These are phyloP conservation scores for Uloborus plumipes DNA, from an alignment of 2,888 invertebrate genomes.

Conservation along the genomic window DNA sequence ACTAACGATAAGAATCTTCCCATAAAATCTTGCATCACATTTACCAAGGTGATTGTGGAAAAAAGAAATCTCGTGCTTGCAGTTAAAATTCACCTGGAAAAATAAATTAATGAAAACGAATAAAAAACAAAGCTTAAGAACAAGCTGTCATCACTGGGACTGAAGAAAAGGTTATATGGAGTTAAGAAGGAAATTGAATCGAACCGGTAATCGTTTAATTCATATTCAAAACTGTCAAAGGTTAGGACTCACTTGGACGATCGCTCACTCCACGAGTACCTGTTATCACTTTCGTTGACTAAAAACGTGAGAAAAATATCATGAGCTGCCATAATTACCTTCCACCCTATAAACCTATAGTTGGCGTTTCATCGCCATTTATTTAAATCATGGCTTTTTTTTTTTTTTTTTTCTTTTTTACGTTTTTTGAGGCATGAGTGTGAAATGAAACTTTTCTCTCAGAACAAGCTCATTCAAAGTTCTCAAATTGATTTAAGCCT, in stretches of 20 bases:
- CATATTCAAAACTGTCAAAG: constrained; percentile 33
- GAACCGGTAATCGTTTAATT: constrained; percentile 23
- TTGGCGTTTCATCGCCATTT: constrained; percentile 3
- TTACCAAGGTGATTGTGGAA: too few species aligned
- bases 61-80: too few species aligned
- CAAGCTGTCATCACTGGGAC: constrained; percentile 4
- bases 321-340: constrained; percentile 1
- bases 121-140: neutral
- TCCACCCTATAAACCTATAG: neutral
- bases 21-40: too few species aligned
- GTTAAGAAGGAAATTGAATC: neutral
- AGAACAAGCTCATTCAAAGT: too few species aligned
- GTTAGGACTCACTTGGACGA: constrained; percentile 18
- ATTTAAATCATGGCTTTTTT: neutral
- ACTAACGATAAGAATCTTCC: too few species aligned
- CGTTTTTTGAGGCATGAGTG: too few species aligned
- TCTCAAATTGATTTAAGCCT: too few species aligned
- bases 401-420: too few species aligned
- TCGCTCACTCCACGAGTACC: constrained; percentile 20
- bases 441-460: too few species aligned
- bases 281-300: constrained; percentile 22
- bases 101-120: too few species aligned
- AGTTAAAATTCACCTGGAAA: too few species aligned
- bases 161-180: constrained; percentile 10
- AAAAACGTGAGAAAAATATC: constrained; percentile 22